A percentile compares a stretch with the other conserved stretches of the same genome.
Conservation (phyloP, 2,797 vertebrate species). For the Pogoniulus pusillus region DNA sequence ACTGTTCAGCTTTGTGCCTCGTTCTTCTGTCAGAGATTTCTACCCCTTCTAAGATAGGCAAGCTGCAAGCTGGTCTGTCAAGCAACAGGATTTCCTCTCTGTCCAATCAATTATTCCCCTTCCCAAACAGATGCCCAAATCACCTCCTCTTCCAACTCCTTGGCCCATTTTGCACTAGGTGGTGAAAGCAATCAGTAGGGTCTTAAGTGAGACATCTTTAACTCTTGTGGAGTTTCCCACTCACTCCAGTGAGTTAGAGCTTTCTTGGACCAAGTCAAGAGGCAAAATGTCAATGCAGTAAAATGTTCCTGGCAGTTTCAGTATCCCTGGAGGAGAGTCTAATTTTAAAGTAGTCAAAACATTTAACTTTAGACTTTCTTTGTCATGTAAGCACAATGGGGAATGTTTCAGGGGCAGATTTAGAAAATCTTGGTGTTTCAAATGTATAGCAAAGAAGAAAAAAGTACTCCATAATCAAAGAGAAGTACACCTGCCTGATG, state of each 20-base stretch:
- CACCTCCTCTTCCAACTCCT: neutral
- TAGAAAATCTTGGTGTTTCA: neutral
- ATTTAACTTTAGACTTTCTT: neutral
- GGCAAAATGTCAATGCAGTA: neutral
- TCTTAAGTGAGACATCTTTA: rapidly evolving
- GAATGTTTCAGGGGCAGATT: neutral
- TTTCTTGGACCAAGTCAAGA: neutral
- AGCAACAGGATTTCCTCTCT: neutral
- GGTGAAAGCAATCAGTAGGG: neutral
- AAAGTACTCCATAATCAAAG: neutral
- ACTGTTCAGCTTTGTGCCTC: neutral
- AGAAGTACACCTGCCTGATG: neutral
- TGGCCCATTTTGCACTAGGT: neutral
- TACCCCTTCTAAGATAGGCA: neutral
- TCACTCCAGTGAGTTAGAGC: neutral
- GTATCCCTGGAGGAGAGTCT: neutral
- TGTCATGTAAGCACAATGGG: neutral
- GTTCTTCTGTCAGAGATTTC: neutral
- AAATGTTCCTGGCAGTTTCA: neutral
- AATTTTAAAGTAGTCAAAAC: neutral
- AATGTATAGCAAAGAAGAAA: neutral
- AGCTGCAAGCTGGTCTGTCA: neutral
- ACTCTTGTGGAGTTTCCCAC: neutral
- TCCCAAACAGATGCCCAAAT: neutral
- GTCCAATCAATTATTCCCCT: neutral